Evolutionary conservation across 2,888 invertebrate species (phyloP).

Genomic region (Lacanobia wlatinum): DNA sequence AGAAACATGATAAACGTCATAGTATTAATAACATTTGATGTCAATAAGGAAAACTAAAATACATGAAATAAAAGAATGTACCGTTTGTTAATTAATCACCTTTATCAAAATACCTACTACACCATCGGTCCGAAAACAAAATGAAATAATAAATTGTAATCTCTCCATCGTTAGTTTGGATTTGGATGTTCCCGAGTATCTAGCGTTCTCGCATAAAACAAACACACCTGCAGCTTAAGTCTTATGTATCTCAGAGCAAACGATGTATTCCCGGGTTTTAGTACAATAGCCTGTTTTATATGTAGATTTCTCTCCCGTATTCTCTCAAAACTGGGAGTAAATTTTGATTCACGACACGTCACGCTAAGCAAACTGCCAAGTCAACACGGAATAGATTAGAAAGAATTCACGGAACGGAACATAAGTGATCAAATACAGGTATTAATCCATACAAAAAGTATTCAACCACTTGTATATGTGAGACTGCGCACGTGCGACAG

Average conservation of each 20-base stretch:
- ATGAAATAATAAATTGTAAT: slow-evolving; percentile 32
- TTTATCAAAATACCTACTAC: background rate
- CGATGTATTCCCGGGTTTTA: slow-evolving; percentile 26
- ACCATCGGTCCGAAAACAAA: background rate
- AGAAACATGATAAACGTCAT: slow-evolving; percentile 5
- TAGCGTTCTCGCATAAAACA: slow-evolving; percentile 23
- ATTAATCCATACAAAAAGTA: slow-evolving; percentile 4
- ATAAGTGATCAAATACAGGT: slow-evolving; percentile 9
- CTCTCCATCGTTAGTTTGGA: slow-evolving; percentile 12
- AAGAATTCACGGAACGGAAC: slow-evolving; percentile 3
- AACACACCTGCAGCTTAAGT: slow-evolving; percentile 10
- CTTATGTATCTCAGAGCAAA: slow-evolving; percentile 23
- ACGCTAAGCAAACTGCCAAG: slow-evolving; percentile 6
- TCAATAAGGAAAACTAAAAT: slow-evolving; percentile 35
- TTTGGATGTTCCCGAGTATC: slow-evolving; percentile 11
- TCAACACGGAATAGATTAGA: slow-evolving; percentile 19
- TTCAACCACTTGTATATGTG: slow-evolving; percentile 26
- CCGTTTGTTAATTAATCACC: slow-evolving; percentile 8
- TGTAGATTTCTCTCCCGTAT: slow-evolving; percentile 41
- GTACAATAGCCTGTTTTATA: slow-evolving; percentile 30
- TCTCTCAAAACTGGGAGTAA: slow-evolving; percentile 25
- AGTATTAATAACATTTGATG: background rate
- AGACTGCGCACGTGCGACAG: slow-evolving; percentile 41
- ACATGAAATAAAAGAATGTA: background rate
- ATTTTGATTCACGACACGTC: slow-evolving; percentile 17